phyloP scores from a whole-genome alignment of 2,797 vertebrate species.

The Masticophis lateralis region DNA sequence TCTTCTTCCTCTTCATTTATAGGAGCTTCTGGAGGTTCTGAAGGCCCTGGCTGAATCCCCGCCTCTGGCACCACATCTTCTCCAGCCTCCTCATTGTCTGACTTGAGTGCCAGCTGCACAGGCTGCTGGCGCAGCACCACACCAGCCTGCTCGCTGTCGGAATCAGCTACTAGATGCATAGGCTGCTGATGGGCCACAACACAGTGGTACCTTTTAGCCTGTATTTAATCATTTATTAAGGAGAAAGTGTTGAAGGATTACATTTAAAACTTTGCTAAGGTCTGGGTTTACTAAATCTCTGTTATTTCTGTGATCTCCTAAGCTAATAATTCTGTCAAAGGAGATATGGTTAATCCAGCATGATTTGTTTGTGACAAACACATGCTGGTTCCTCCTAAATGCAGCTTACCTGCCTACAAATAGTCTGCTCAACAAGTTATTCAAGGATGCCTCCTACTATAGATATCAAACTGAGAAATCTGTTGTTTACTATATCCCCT shows the following conservation, averaged over 20 bases:
- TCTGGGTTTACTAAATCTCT: not conserved
- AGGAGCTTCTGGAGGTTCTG: too few species aligned
- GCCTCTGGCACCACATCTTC: too few species aligned
- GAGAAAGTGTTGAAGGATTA: not conserved
- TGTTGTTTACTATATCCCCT: not conserved
- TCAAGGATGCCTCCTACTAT: not conserved
- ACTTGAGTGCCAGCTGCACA: too few species aligned
- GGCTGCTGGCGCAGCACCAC: too few species aligned
- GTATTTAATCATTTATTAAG: not conserved
- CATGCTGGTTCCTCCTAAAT: not conserved
- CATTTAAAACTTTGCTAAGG: not conserved
- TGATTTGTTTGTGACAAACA: not conserved
- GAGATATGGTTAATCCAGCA: not conserved
- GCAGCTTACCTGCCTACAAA: not conserved
- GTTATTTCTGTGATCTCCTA: not conserved
- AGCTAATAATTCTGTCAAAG: not conserved
- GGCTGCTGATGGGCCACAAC: too few species aligned
- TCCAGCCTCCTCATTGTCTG: too few species aligned
- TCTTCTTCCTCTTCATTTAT: too few species aligned
- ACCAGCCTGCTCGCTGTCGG: too few species aligned
- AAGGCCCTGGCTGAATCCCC: too few species aligned
- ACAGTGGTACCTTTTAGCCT: not conserved
- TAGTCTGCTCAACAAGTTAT: not conserved
- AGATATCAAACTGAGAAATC: not conserved
- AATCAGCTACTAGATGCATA: too few species aligned